Conservation (phyloP, 2,113 vertebrate genomes). For the Progne subis region DNA sequence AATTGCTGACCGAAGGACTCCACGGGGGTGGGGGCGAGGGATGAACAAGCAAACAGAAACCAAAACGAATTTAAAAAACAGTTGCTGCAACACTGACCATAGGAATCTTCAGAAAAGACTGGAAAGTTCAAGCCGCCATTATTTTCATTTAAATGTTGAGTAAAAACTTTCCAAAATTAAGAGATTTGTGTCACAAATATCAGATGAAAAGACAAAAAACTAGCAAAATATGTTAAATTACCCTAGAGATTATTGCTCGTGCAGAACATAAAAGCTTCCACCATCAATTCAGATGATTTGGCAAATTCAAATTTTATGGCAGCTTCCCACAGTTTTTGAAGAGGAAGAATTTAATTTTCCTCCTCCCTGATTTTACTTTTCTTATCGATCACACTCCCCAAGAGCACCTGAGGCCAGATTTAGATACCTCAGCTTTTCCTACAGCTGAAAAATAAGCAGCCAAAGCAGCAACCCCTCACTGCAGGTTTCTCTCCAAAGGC, state of each 20-base stretch:
- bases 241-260: neutral
- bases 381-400: neutral
- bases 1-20: constrained; percentile 10
- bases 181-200: neutral
- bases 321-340: neutral
- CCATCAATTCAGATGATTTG: neutral
- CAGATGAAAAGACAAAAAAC: neutral
- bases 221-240: neutral
- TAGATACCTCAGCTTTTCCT: neutral
- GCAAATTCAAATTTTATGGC: neutral
- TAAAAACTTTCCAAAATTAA: neutral
- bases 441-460: neutral
- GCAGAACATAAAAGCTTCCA: neutral
- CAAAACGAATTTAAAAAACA: neutral
- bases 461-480: neutral
- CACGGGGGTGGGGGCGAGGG: neutral
- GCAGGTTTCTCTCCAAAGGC: neutral
- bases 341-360: neutral
- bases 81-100: neutral
- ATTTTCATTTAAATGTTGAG: neutral
- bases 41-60: neutral
- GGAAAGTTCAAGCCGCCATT: neutral
- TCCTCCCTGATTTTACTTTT: neutral
- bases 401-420: neutral
- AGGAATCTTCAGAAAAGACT: neutral